Conservation (phyloP, 2,888 invertebrate species). For the Zonitis immaculata region DNA sequence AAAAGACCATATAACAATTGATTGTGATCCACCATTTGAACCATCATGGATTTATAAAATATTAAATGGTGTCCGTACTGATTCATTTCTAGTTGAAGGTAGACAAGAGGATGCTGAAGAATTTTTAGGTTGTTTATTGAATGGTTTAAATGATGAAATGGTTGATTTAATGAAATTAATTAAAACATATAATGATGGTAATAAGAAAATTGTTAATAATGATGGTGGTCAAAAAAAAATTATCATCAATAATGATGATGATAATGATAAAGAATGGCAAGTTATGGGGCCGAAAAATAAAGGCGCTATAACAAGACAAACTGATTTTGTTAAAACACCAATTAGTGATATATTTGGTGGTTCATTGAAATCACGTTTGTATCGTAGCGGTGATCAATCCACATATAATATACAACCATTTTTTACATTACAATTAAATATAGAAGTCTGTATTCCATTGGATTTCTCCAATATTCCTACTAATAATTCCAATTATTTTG, state of each 20-base stretch:
- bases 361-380: slow-evolving; percentile 78
- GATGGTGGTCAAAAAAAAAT: too few species aligned
- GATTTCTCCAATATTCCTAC: too few species aligned
- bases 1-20: slow-evolving; percentile 52
- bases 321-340: slow-evolving; percentile 78
- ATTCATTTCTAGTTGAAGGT: slow-evolving; percentile 72
- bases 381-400: slow-evolving; percentile 67
- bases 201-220: slow-evolving; percentile 20
- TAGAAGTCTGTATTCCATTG: slow-evolving; percentile 81
- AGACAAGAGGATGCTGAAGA: slow-evolving; percentile 97
- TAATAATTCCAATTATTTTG: too few species aligned
- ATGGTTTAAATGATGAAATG: slow-evolving; percentile 96
- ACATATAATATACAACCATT: slow-evolving; percentile 94
- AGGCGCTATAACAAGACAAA: slow-evolving; percentile 80
- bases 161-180: slow-evolving; percentile 63
- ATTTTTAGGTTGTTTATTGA: slow-evolving; percentile 87
- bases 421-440: slow-evolving; percentile 90
- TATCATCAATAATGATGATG: slow-evolving; percentile 48
- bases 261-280: slow-evolving; percentile 65
- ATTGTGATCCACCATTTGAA: slow-evolving; percentile 79
- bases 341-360: slow-evolving; percentile 92
- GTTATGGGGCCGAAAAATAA: slow-evolving; percentile 84
- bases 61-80: slow-evolving; percentile 70
- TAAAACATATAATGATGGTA: slow-evolving; percentile 37
- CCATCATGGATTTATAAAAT: slow-evolving; percentile 83